Evolutionary conservation across 1,140 invertebrate species (phyloP).

Genomic region (Nixonia krombeini): DNA sequence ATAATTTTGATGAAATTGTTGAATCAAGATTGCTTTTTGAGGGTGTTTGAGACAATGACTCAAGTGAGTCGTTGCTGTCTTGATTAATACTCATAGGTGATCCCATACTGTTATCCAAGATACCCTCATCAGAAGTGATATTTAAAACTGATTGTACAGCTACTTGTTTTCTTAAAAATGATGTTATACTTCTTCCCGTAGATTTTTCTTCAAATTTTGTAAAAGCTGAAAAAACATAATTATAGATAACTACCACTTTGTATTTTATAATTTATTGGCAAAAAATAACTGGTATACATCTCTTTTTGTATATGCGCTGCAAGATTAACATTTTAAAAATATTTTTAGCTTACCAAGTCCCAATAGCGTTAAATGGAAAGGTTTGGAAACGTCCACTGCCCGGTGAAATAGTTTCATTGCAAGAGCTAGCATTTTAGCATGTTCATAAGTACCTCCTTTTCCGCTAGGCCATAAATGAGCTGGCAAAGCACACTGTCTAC

Average conservation of each 20-base stretch:
- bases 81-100: slow-evolving; percentile 66
- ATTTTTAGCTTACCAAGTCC: slow-evolving; percentile 75
- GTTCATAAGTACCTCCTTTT: slow-evolving; percentile 72
- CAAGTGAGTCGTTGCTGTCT: slow-evolving; percentile 59
- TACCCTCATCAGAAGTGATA: slow-evolving; percentile 62
- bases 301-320: too few relatives aligned
- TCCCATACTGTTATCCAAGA: slow-evolving; percentile 53
- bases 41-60: too few relatives aligned
- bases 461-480: slow-evolving; percentile 75
- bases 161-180: slow-evolving; percentile 78
- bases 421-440: slow-evolving; percentile 78
- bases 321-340: too few relatives aligned
- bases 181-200: slow-evolving; percentile 77
- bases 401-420: slow-evolving; percentile 83
- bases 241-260: too few relatives aligned
- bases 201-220: slow-evolving; percentile 82
- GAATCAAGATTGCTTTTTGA: slow-evolving; percentile 38
- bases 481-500: slow-evolving; percentile 79
- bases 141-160: slow-evolving; percentile 80
- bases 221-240: slow-evolving; percentile 74
- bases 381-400: slow-evolving; percentile 79
- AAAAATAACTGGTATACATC: too few relatives aligned
- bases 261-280: too few relatives aligned
- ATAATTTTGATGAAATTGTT: slow-evolving; percentile 46
- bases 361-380: slow-evolving; percentile 83